Percentiles rank a stretch among this genome's conserved stretches.
phyloP scores from a whole-genome alignment of 1,140 invertebrate genomes.

The Araneus ventricosus region DNA sequence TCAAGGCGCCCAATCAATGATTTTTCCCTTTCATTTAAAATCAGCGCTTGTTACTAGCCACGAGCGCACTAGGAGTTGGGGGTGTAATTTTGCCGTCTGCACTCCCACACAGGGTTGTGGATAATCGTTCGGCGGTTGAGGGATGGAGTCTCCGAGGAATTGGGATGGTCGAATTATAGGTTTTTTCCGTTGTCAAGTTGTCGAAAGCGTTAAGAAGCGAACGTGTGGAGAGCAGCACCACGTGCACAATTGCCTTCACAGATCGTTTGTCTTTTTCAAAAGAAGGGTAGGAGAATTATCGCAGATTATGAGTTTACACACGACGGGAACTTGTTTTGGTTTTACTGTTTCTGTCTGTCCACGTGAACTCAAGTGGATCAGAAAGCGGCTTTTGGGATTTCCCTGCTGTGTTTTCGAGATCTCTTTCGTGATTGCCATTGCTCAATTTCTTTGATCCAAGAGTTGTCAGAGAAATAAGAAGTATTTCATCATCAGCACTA shows the following conservation, averaged over 20 bases:
- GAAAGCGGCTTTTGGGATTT: too few species aligned
- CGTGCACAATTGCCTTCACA: not conserved
- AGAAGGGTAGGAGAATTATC: not conserved
- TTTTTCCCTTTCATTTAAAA: not conserved
- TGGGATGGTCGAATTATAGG: conserved; percentile 23
- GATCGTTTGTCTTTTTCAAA: conserved; percentile 2
- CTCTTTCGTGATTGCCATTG: too few species aligned
- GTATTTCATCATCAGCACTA: too few species aligned
- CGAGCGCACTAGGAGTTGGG: not conserved
- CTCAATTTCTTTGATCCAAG: too few species aligned
- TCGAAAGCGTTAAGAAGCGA: not conserved
- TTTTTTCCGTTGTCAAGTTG: conserved; percentile 23
- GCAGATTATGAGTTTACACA: not conserved
- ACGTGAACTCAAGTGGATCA: not conserved
- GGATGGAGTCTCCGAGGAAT: not conserved
- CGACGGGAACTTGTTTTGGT: not conserved
- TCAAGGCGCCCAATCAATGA: not conserved
- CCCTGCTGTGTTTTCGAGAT: too few species aligned
- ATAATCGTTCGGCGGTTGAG: not conserved
- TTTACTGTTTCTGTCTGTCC: not conserved
- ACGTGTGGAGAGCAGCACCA: not conserved
- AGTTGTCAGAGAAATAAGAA: too few species aligned
- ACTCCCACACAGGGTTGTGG: conserved; percentile 19
- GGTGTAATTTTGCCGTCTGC: conserved; percentile 34
- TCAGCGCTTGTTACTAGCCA: conserved; percentile 33